Evolutionary conservation across 2,888 invertebrate species (phyloP), one percentile per base, ranked within the genome.

Genomic region (Blera fallax): DNA sequence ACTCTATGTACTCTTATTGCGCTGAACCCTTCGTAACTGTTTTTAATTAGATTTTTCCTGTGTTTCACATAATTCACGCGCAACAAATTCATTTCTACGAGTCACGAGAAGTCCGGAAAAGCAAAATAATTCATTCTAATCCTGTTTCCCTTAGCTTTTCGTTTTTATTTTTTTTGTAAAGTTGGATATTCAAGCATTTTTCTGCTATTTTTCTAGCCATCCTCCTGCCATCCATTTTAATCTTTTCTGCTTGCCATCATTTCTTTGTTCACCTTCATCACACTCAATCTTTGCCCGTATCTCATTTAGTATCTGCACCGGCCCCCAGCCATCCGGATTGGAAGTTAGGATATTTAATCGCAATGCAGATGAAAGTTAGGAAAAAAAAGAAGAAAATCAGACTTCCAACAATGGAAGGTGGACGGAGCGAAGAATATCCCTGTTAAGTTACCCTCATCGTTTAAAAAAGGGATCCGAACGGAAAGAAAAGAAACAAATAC

Each of bases 21-120:
- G 21, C 8, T 62, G 54, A 62, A 64, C 40, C 69, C 69, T 52
- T 52, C 43, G 67, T 70, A 54, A 45, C 64, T 29, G 64, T 40
- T 64, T 56, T 79, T 72, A 79, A 79, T 79, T 79, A 72, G 72
- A 79, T 79, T 72, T 79, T 79, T 79, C 70, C 70, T 78, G 70
- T 69, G 18, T 62, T 70, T 56, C 54, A 45, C 34, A 64, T 56
- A 70, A 70, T 70, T 78, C 62, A 69, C 52, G 70, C 54, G 62
- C 34, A 70, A 64, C 54, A 70, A 67, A 58, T 67, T 65, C 62
- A 54, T 52, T 54, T 52, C 62, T 40, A n/a, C 37, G 52, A 69
- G 69, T 56, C 67, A 79, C 65, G 58, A 65, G 34, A 64, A 50
- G 48, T 48, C 79, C 62, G 72, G 79, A 64, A 72, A 65, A 72